A percentile compares a stretch with the other conserved stretches of the same genome.
Evolutionary conservation across 2,797 vertebrate genomes (phyloP).

Genomic region (Pangasius larnaudii): DNA sequence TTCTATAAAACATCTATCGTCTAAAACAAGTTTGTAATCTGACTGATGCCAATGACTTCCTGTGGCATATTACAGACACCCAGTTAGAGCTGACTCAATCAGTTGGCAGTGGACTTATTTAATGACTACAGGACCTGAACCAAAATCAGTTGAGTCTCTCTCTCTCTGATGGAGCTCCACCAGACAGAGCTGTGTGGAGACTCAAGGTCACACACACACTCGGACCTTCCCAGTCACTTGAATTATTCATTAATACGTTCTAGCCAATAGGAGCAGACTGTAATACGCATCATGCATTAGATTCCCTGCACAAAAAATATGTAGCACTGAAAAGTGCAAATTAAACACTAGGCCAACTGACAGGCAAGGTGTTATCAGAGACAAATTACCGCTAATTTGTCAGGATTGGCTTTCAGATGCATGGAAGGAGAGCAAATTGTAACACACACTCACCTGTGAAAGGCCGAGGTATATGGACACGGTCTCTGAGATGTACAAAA

Average conservation of each 20-base stretch:
- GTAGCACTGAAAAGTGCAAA: conserved; percentile 65
- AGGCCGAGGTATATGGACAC: conserved; percentile 99
- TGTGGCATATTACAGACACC: neutral
- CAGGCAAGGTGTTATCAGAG: conserved; percentile 66
- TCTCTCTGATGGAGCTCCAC: conserved; percentile 44
- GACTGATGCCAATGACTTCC: neutral
- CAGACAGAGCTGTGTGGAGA: conserved; percentile 44
- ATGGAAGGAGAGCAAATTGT: conserved; percentile 15
- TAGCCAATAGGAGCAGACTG: conserved; percentile 62
- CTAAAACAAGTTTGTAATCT: neutral
- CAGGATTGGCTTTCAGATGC: conserved; percentile 66
- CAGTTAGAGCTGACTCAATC: neutral
- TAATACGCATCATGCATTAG: conserved; percentile 65
- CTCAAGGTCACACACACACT: conserved; percentile 65
- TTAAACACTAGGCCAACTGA: conserved; percentile 64
- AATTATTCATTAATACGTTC: conserved; percentile 67
- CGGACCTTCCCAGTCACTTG: conserved; percentile 65
- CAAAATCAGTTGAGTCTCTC: conserved; percentile 47
- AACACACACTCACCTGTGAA: conserved; percentile 89
- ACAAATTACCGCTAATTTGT: conserved; percentile 72
- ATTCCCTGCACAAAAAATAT: conserved; percentile 60
- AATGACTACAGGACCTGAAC: conserved; percentile 8
- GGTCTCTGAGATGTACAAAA: conserved; percentile 99
- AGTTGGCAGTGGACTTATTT: neutral
- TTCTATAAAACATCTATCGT: neutral